These are phyloP conservation scores for Sebastes minor DNA, from an alignment of 2,797 vertebrate genomes.

Conservation along the genomic window DNA sequence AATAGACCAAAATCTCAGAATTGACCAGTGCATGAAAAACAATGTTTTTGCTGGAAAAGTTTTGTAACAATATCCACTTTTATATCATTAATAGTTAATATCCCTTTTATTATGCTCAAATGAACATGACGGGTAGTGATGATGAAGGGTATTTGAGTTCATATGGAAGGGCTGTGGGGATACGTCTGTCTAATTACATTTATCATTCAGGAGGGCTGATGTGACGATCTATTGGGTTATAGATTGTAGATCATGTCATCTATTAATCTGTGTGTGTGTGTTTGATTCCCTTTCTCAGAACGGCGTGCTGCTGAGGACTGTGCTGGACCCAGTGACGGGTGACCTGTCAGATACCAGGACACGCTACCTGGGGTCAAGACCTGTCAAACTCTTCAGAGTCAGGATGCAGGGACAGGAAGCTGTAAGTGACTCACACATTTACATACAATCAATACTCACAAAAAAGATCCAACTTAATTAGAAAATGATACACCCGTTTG, in stretches of 20 bases:
- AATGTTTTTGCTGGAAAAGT: too few relatives aligned
- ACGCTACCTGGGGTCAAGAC: slow-evolving; percentile 94
- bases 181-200: neutral
- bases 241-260: neutral
- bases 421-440: slow-evolving; percentile 80
- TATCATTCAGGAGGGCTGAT: neutral
- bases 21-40: too few relatives aligned
- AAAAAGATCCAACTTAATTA: neutral
- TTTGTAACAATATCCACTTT: too few relatives aligned
- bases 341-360: slow-evolving; percentile 97
- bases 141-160: neutral
- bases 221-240: neutral
- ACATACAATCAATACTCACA: neutral
- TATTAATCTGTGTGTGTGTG: neutral
- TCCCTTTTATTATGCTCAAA: neutral
- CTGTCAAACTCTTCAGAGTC: slow-evolving; percentile 97
- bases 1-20: too few relatives aligned
- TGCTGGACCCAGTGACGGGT: slow-evolving; percentile 95
- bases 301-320: slow-evolving; percentile 93
- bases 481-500: neutral
- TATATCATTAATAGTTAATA: neutral
- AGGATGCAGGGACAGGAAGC: slow-evolving; percentile 98
- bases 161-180: neutral
- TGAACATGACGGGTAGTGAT: neutral
- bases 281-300: slow-evolving; percentile 80